These are phyloP conservation scores for Malurus leucopterus DNA, from an alignment of 2,797 vertebrate genomes.

Conservation along the genomic window DNA sequence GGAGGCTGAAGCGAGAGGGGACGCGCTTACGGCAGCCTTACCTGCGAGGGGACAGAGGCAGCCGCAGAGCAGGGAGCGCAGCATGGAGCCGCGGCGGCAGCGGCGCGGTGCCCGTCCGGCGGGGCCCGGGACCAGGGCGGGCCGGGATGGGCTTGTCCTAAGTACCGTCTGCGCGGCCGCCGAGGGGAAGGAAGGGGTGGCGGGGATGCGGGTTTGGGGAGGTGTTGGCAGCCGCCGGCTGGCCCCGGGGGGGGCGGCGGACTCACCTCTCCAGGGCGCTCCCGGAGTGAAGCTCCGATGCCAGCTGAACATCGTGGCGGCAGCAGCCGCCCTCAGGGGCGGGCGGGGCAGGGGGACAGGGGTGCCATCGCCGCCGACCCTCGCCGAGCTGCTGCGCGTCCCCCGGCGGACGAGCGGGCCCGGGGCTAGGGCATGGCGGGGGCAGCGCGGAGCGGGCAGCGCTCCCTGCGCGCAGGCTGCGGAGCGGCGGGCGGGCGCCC, in stretches of 20 bases:
- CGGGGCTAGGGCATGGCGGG: background rate
- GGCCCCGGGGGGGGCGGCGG: background rate
- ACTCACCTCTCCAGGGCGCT: constrained; percentile 82
- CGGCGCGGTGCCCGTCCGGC: background rate
- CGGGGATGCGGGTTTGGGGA: background rate
- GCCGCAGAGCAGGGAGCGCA: constrained; percentile 36
- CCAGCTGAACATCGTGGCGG: constrained; percentile 76
- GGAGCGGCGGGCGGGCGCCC: constrained; percentile 47
- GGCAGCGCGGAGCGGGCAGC: background rate
- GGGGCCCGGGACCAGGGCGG: background rate
- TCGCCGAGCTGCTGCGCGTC: background rate
- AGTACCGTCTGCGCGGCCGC: background rate
- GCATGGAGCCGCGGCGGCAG: background rate
- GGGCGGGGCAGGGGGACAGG: background rate
- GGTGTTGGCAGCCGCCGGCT: background rate
- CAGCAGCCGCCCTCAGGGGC: constrained; percentile 30
- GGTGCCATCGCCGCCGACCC: background rate
- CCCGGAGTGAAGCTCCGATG: constrained; percentile 77
- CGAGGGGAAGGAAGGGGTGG: background rate
- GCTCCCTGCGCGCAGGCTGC: constrained; percentile 43
- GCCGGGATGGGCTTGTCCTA: background rate
- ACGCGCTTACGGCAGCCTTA: background rate
- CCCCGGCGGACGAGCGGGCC: background rate
- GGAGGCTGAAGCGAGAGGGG: background rate
- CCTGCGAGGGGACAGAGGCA: constrained; percentile 42